Evolutionary conservation across 2,888 invertebrate genomes (phyloP), one percentile per base, ranked within the genome.

Genomic region (Hanleya hanleyi): DNA sequence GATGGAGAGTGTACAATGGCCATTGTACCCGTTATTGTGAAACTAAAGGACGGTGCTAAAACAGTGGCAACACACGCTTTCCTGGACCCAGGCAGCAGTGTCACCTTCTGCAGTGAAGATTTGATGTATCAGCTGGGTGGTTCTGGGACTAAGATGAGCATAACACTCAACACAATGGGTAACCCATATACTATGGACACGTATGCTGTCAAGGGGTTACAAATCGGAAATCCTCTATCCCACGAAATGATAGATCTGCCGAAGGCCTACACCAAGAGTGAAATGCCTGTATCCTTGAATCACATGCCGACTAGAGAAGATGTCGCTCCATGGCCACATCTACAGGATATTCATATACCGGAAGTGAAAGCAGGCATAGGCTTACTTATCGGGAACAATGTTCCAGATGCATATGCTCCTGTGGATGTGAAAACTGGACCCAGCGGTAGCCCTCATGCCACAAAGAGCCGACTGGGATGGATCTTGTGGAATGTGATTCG

Each of bases 401-500:
- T n/a, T n/a, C n/a, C n/a, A n/a, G n/a, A n/a, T n/a, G n/a, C n/a
- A n/a, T n/a, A n/a, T n/a, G n/a, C n/a, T n/a, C n/a, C n/a, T n/a
- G n/a, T n/a, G n/a, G n/a, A n/a, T n/a, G n/a, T n/a, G n/a, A n/a
- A n/a, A n/a, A n/a, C n/a, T n/a, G n/a, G n/a, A n/a, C n/a, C n/a
- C n/a, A n/a, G n/a, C n/a, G n/a, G n/a, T n/a, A n/a, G n/a, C n/a
- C n/a, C n/a, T n/a, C n/a, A n/a, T n/a, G n/a, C n/a, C n/a, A n/a
- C n/a, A n/a, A n/a, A n/a, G n/a, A n/a, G n/a, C n/a, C n/a, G n/a
- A n/a, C n/a, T n/a, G n/a, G n/a, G n/a, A n/a, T n/a, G n/a, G n/a
- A n/a, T n/a, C n/a, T n/a, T n/a, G n/a, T 76, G 77, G 77, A 75
- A 77, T 61, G 62, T 77, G 12, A 32, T 75, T 6, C 36, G 72